These are phyloP conservation scores for Bucorvus abyssinicus DNA, from an alignment of 2,797 vertebrate genomes.

Conservation along the genomic window DNA sequence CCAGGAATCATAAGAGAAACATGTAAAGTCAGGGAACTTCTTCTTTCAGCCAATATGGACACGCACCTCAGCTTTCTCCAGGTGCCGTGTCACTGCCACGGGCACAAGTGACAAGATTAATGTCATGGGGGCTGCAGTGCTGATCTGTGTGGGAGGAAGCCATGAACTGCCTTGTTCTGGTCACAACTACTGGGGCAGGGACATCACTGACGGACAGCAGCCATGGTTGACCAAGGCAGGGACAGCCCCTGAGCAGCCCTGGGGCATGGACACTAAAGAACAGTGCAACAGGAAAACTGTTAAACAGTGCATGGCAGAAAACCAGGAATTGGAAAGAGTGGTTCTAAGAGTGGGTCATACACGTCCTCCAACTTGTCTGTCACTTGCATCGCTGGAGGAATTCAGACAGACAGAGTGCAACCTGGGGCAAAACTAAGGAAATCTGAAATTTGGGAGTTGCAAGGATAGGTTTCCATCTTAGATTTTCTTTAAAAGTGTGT, in stretches of 20 bases:
- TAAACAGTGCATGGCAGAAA: background rate
- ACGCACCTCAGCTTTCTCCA: background rate
- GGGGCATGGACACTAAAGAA: background rate
- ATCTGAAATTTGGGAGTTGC: background rate
- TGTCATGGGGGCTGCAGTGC: background rate
- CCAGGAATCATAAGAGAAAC: background rate
- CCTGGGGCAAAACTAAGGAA: background rate
- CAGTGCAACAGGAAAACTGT: background rate
- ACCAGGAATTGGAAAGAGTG: background rate
- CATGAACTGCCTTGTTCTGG: background rate
- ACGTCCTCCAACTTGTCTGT: accelerated
- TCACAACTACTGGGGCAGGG: background rate
- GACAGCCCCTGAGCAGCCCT: background rate
- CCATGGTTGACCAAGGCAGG: background rate
- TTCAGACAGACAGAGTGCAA: background rate
- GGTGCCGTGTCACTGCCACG: background rate
- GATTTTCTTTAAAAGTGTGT: background rate
- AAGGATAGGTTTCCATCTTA: background rate
- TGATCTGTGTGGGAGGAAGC: background rate
- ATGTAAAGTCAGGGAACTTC: too few species aligned
- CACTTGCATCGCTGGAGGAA: background rate
- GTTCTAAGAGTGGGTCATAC: background rate
- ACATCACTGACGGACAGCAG: background rate
- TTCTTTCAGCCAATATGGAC: background rate
- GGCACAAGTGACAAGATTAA: background rate